These are phyloP conservation scores for Drosophila rubida DNA, from an alignment of 2,888 invertebrate species.

Conservation along the genomic window DNA sequence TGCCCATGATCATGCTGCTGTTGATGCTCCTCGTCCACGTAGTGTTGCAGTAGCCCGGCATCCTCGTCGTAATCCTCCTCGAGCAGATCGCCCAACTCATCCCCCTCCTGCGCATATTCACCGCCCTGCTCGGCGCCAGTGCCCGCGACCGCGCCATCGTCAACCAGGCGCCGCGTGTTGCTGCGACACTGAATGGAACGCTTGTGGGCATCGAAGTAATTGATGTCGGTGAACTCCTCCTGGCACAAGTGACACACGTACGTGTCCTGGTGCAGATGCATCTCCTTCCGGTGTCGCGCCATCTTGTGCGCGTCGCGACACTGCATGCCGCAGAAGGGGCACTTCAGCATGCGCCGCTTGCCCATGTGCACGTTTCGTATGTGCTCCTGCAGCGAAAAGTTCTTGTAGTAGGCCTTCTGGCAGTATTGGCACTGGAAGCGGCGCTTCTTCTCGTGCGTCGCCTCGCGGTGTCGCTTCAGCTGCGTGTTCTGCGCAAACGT, in stretches of 20 bases:
- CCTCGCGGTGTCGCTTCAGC: conserved; percentile 80
- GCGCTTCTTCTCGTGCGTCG: conserved; percentile 81
- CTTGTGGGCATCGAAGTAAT: conserved; percentile 82
- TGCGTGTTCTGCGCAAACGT: conserved; percentile 82
- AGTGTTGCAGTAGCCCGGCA: conserved; percentile 53
- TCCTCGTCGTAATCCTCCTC: conserved; percentile 70
- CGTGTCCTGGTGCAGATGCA: conserved; percentile 77
- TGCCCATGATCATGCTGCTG: conserved; percentile 1
- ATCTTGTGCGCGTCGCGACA: conserved; percentile 82
- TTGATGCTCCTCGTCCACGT: not conserved
- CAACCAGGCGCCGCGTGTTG: conserved; percentile 67
- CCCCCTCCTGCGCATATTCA: not conserved
- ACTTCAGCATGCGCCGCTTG: conserved; percentile 78
- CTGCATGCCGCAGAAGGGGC: conserved; percentile 82
- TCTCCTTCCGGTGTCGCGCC: conserved; percentile 81
- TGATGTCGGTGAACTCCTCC: conserved; percentile 82
- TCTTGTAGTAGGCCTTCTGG: conserved; percentile 81
- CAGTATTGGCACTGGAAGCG: conserved; percentile 77
- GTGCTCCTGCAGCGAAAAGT: conserved; percentile 81
- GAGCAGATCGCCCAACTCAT: conserved; percentile 32
- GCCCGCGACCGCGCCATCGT: no score
- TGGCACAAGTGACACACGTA: conserved; percentile 77
- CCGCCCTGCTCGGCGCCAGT: not conserved
- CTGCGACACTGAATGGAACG: conserved; percentile 82
- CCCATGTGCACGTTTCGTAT: conserved; percentile 82